Percentiles rank a stretch among this genome's conserved stretches.
Evolutionary conservation across 1,140 invertebrate species (phyloP).

Genomic region (Ooceraea biroi): DNA sequence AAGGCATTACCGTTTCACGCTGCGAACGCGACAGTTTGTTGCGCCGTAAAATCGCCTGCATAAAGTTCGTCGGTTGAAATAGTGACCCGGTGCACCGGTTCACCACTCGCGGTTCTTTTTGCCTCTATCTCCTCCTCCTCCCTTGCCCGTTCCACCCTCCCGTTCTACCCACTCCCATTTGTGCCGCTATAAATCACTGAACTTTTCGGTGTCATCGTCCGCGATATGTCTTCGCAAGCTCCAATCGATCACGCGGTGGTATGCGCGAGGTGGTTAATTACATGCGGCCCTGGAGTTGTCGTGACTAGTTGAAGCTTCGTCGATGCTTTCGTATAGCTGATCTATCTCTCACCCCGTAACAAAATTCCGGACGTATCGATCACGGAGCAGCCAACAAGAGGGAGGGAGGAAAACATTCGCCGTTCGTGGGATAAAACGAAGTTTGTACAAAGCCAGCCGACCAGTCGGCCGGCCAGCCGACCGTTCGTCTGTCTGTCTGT

Average conservation of each 20-base stretch:
- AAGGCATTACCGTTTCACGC: constrained; percentile 81
- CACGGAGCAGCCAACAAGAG: neutral
- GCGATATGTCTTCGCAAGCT: constrained; percentile 53
- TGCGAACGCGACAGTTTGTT: constrained; percentile 79
- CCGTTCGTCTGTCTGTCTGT: too few relatives aligned
- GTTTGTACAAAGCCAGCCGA: constrained; percentile 56
- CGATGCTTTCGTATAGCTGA: neutral
- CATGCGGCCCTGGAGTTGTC: constrained; percentile 12
- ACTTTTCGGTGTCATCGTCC: constrained; percentile 65
- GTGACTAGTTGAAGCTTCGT: neutral
- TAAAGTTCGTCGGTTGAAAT: constrained; percentile 75
- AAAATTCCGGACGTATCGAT: constrained; percentile 52
- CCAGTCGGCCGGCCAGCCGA: too few relatives aligned
- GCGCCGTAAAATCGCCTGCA: constrained; percentile 80
- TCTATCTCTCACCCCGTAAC: constrained; percentile 1
- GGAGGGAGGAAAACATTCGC: constrained; percentile 43
- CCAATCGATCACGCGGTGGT: neutral
- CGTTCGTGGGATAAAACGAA: constrained; percentile 58
- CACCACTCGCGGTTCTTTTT: constrained; percentile 50
- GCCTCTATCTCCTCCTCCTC: neutral
- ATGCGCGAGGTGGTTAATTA: constrained; percentile 35
- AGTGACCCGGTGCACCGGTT: constrained; percentile 39
- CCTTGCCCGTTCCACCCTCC: neutral
- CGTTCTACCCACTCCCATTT: constrained; percentile 26
- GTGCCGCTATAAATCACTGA: constrained; percentile 65